Percentiles rank a stretch among this genome's conserved stretches.
Evolutionary conservation across 2,797 vertebrate genomes (phyloP).

Genomic region (Xiphophorus birchmanni): DNA sequence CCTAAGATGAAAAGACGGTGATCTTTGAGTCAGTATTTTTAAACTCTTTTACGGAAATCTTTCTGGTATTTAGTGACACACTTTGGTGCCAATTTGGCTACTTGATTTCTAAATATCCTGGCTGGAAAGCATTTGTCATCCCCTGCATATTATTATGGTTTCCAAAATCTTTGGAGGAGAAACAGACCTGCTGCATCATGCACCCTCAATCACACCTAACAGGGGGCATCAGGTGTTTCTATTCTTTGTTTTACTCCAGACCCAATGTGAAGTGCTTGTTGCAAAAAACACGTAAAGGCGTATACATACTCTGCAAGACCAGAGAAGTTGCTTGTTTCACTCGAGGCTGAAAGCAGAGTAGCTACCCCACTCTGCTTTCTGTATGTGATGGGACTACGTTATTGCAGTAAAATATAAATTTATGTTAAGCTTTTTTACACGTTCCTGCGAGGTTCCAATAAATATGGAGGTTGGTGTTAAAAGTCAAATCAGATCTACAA

Average conservation of each 20-base stretch:
- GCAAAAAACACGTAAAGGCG: not conserved
- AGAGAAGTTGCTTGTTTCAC: not conserved
- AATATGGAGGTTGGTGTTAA: conserved; percentile 2
- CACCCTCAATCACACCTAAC: not conserved
- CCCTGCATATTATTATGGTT: not conserved
- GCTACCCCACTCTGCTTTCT: not conserved
- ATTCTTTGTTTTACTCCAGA: not conserved
- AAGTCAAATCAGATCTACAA: conserved; percentile 19
- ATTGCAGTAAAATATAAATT: not conserved
- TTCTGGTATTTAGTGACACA: not conserved
- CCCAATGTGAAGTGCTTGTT: not conserved
- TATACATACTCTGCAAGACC: not conserved
- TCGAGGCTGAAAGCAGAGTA: not conserved
- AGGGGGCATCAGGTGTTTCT: not conserved
- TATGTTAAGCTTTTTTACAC: not conserved
- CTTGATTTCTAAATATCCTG: not conserved
- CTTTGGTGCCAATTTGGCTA: not conserved
- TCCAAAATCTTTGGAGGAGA: not conserved
- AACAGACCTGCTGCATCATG: not conserved
- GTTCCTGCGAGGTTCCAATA: not conserved
- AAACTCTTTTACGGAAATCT: not conserved
- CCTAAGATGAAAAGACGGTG: not conserved
- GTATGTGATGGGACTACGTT: not conserved
- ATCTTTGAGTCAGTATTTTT: not conserved
- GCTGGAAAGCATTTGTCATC: not conserved